phyloP scores from a whole-genome alignment of 2,888 invertebrate genomes.

The Dolomedes plantarius region DNA sequence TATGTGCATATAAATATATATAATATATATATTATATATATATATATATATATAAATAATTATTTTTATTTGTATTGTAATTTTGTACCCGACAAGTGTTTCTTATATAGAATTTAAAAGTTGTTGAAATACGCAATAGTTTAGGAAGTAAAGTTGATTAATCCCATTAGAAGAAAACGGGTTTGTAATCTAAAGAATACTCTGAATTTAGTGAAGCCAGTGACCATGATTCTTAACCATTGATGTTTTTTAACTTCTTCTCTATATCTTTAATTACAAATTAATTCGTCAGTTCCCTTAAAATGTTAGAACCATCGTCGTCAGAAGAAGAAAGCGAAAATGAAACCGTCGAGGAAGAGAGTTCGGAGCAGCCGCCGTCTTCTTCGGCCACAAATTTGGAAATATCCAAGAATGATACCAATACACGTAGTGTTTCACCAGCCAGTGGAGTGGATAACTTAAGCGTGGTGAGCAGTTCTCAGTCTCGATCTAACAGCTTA shows the following conservation, averaged over 20 bases:
- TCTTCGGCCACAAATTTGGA: slow-evolving; percentile 72
- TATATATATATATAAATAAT: slow-evolving; percentile 60
- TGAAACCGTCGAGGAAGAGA: slow-evolving; percentile 77
- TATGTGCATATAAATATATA: slow-evolving; percentile 45
- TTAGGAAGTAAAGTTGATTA: slow-evolving; percentile 26
- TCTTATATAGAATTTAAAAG: slow-evolving; percentile 44
- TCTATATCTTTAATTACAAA: not conserved
- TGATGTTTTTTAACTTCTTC: not conserved
- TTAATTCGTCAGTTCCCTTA: not conserved
- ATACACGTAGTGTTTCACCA: slow-evolving; percentile 72
- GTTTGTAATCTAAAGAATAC: slow-evolving; percentile 23
- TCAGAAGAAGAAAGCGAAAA: slow-evolving; percentile 79
- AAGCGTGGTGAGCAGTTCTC: slow-evolving; percentile 73
- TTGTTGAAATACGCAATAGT: slow-evolving; percentile 52
- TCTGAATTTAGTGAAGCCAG: too few relatives aligned
- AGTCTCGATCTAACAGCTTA: slow-evolving; percentile 76
- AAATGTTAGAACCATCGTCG: slow-evolving; percentile 79
- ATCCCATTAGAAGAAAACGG: slow-evolving; percentile 17
- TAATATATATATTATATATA: slow-evolving; percentile 49
- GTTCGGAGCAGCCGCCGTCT: slow-evolving; percentile 72
- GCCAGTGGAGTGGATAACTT: slow-evolving; percentile 73
- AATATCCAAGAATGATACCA: slow-evolving; percentile 71
- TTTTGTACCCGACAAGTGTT: slow-evolving; percentile 57
- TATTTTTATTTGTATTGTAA: slow-evolving; percentile 67
- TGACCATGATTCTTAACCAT: too few relatives aligned